Conservation (phyloP, 1,140 invertebrate genomes). For the Diplogasteroides magnus region DNA sequence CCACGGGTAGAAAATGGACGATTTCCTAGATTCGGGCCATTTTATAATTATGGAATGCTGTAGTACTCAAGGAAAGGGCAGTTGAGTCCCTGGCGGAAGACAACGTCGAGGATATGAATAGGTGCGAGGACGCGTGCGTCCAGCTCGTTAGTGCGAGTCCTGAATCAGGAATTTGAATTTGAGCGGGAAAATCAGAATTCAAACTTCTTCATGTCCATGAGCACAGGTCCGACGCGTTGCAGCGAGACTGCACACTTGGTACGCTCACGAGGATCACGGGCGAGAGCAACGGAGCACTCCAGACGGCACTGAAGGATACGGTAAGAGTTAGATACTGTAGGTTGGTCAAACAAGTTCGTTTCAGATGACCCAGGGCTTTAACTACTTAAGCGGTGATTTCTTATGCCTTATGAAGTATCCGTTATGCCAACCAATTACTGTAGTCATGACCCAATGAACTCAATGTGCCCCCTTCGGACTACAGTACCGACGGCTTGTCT, state of each 20-base stretch:
- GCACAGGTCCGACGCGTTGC: constrained; percentile 33
- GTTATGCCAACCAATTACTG: too few relatives aligned
- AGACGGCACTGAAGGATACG: not conserved
- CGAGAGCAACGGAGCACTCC: constrained; percentile 17
- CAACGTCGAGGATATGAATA: constrained; percentile 42
- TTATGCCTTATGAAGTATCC: too few relatives aligned
- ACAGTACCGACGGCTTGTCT: constrained; percentile 20
- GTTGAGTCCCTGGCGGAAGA: constrained; percentile 41
- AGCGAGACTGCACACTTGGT: constrained; percentile 31
- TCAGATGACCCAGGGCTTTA: too few relatives aligned
- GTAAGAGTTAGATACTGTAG: not conserved
- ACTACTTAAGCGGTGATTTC: too few relatives aligned
- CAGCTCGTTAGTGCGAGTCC: constrained; percentile 26
- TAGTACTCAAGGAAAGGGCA: constrained; percentile 37
- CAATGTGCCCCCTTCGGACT: too few relatives aligned
- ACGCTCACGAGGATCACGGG: constrained; percentile 22
- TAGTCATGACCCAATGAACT: too few relatives aligned
- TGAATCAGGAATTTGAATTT: not conserved
- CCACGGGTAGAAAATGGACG: constrained; percentile 40
- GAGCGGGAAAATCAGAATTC: not conserved
- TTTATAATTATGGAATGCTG: not conserved
- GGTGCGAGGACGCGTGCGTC: constrained; percentile 33
- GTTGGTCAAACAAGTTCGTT: too few relatives aligned
- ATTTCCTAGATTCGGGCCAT: constrained; percentile 30
- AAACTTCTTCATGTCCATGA: constrained; percentile 25